phyloP scores from a whole-genome alignment of 2,113 vertebrate species.

The Tiliqua scincoides region DNA sequence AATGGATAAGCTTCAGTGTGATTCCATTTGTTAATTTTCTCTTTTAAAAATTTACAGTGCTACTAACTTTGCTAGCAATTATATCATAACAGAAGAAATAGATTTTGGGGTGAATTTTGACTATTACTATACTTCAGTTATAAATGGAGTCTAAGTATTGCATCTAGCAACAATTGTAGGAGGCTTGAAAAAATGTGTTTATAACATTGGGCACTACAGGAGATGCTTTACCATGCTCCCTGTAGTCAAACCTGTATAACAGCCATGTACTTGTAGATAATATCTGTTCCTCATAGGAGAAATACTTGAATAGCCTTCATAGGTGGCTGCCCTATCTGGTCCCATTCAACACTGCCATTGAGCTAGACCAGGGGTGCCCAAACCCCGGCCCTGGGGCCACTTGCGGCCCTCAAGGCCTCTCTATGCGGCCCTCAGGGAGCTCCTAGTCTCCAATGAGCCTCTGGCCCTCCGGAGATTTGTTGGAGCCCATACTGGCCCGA shows the following conservation, averaged over 20 bases:
- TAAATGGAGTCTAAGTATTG: not conserved
- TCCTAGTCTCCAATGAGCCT: too few relatives aligned
- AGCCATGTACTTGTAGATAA: not conserved
- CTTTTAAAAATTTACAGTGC: not conserved
- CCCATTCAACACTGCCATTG: not conserved
- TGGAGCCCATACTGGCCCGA: too few relatives aligned
- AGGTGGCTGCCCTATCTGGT: not conserved
- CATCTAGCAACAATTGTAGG: not conserved
- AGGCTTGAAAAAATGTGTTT: not conserved
- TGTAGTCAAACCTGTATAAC: not conserved
- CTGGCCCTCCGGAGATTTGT: too few relatives aligned
- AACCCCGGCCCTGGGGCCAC: too few relatives aligned
- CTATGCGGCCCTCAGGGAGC: too few relatives aligned
- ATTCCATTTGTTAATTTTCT: not conserved
- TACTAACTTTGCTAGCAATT: not conserved
- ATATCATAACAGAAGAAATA: not conserved
- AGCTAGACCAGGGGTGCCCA: too few relatives aligned
- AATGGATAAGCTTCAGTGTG: not conserved
- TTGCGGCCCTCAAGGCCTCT: too few relatives aligned
- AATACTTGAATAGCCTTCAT: not conserved
- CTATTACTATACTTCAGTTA: not conserved
- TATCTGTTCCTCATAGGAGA: not conserved
- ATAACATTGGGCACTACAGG: not conserved
- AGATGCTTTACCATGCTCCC: not conserved
- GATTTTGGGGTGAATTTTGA: not conserved